Conservation (phyloP, 2,797 vertebrate species). For the Furcifer pardalis region DNA sequence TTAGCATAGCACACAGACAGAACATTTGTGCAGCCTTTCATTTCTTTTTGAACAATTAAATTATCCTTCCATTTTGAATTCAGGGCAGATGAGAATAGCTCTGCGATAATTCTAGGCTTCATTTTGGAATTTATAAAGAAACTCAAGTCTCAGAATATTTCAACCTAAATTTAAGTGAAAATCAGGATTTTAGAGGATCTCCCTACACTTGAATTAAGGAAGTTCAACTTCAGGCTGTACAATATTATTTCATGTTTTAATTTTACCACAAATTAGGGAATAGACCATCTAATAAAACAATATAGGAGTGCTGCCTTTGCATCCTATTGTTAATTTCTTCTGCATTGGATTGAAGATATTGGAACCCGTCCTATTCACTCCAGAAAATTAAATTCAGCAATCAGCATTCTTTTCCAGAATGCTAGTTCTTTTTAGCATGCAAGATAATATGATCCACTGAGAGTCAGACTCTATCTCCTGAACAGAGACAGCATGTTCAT, state of each 20-base stretch:
- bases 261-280: neutral
- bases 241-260: neutral
- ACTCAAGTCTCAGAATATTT: neutral
- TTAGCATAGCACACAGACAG: neutral
- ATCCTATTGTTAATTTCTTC: neutral
- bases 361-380: neutral
- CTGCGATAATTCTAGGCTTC: too few species aligned
- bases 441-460: neutral
- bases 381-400: slow-evolving; percentile 13
- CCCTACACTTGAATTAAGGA: neutral
- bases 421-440: slow-evolving; percentile 14
- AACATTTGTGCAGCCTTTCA: neutral
- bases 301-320: neutral
- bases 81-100: neutral
- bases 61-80: neutral
- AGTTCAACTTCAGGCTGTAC: neutral
- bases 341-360: neutral
- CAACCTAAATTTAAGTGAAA: neutral
- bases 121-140: neutral
- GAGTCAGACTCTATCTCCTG: too few species aligned
- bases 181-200: neutral
- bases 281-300: slow-evolving; percentile 6
- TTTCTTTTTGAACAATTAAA: too few species aligned
- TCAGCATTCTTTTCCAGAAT: slow-evolving; percentile 2
- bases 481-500: neutral